A percentile compares a stretch with the other conserved stretches of the same genome.
These are phyloP conservation scores for Opisthocomus hoazin DNA, from an alignment of 2,113 vertebrate genomes.

Conservation along the genomic window DNA sequence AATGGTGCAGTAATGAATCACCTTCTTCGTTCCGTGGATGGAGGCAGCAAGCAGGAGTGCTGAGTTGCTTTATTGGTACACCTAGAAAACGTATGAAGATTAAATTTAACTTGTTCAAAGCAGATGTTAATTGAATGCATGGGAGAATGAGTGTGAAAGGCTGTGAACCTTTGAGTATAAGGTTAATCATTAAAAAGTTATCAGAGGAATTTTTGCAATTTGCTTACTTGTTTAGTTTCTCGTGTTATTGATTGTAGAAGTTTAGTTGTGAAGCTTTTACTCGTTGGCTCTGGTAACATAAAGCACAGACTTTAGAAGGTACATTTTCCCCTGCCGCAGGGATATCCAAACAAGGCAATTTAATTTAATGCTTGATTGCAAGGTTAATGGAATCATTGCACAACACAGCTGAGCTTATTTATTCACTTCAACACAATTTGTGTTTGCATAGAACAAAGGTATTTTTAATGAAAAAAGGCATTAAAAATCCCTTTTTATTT, in stretches of 20 bases:
- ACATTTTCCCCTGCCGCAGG: constrained; percentile 27
- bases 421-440: neutral
- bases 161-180: neutral
- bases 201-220: constrained; percentile 54
- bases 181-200: constrained; percentile 21
- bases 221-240: constrained; percentile 44
- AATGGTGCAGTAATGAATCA: neutral
- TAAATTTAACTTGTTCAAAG: neutral
- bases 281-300: constrained; percentile 41
- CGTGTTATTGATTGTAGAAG: constrained; percentile 54
- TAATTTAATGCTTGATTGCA: constrained; percentile 69
- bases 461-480: neutral
- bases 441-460: neutral
- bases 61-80: neutral
- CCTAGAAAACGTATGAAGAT: neutral
- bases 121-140: neutral
- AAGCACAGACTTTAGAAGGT: constrained; percentile 42
- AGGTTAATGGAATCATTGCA: constrained; percentile 66
- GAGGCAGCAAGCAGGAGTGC: neutral
- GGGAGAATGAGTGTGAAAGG: neutral
- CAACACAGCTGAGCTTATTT: constrained; percentile 61
- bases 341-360: constrained; percentile 49
- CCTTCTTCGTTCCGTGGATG: neutral
- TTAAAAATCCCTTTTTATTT: neutral
- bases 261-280: constrained; percentile 12